These are phyloP conservation scores for Champsocephalus gunnari DNA, from an alignment of 2,797 vertebrate genomes.

Conservation along the genomic window DNA sequence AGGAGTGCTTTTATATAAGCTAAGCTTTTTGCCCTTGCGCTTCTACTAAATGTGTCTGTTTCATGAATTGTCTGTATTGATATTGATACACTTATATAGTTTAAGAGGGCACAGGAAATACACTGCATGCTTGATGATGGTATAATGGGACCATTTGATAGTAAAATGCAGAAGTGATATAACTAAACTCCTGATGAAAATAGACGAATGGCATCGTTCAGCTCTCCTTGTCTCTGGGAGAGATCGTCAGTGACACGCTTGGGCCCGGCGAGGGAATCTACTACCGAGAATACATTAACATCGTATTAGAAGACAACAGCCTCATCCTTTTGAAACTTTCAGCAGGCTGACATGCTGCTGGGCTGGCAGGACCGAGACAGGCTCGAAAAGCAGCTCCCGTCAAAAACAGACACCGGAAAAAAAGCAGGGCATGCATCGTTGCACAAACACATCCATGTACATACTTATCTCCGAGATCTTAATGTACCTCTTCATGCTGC, in stretches of 20 bases:
- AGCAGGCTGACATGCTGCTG: slow-evolving; percentile 26
- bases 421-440: slow-evolving; percentile 23
- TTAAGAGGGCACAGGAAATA: background rate
- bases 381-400: slow-evolving; percentile 42
- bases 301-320: slow-evolving; percentile 43
- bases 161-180: background rate
- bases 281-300: slow-evolving; percentile 47
- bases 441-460: slow-evolving; percentile 24
- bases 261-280: slow-evolving; percentile 32
- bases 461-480: slow-evolving; percentile 18
- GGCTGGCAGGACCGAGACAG: slow-evolving; percentile 37
- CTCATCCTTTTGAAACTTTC: slow-evolving; percentile 16
- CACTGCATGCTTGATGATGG: background rate
- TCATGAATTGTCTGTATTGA: too few species aligned
- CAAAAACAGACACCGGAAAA: slow-evolving; percentile 27
- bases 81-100: too few species aligned
- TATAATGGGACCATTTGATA: slow-evolving; percentile 11
- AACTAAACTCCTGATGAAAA: slow-evolving; percentile 1
- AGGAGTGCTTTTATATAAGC: too few species aligned
- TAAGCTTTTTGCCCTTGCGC: too few species aligned
- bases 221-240: background rate
- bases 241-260: slow-evolving; percentile 8
- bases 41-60: too few species aligned
- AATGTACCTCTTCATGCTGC: background rate
- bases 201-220: slow-evolving; percentile 5